A percentile compares a stretch with the other conserved stretches of the same genome.
Conservation (phyloP, 2,797 vertebrate genomes). For the Scolopax rusticola region DNA sequence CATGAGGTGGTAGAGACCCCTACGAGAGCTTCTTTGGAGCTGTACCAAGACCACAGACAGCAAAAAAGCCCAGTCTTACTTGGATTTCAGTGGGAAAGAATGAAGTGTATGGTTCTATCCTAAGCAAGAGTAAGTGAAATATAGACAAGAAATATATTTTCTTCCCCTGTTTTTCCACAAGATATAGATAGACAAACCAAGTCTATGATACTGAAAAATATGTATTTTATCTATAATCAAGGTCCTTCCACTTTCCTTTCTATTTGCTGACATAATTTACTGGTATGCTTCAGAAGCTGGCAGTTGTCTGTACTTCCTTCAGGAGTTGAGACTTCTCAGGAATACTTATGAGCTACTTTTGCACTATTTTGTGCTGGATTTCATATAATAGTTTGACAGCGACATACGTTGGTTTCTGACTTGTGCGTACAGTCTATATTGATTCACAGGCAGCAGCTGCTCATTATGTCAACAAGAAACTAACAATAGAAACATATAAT, state of each 20-base stretch:
- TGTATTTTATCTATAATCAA: neutral
- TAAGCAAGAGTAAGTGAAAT: neutral
- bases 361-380: neutral
- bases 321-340: neutral
- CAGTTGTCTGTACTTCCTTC: neutral
- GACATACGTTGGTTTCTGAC: neutral
- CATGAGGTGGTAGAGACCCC: neutral
- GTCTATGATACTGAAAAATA: neutral
- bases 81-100: neutral
- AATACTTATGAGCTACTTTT: neutral
- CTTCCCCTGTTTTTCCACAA: neutral
- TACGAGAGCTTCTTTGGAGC: neutral
- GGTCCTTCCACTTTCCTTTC: neutral
- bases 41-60: fast-evolving
- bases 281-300: neutral
- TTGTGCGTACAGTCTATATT: neutral
- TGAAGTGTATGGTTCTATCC: neutral
- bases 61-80: neutral
- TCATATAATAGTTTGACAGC: neutral
- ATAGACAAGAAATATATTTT: neutral
- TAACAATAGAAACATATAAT: neutral
- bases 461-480: neutral
- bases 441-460: neutral
- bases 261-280: neutral
- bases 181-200: neutral